A percentile compares a stretch with the other conserved stretches of the same genome.
Conservation (phyloP, 2,888 invertebrate genomes). For the Bugula neritina region DNA sequence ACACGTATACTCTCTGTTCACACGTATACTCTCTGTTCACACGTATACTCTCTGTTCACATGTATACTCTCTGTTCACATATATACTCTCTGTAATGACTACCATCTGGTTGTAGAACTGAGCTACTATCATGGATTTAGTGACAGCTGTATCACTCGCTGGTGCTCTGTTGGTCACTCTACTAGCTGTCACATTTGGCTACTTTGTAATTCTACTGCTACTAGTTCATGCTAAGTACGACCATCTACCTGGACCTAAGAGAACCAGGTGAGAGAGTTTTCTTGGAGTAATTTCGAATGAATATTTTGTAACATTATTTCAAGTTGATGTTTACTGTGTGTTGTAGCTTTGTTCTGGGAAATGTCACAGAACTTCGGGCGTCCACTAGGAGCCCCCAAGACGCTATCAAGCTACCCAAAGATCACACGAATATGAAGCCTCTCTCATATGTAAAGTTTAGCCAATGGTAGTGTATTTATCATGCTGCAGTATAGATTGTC, state of each 20-base stretch:
- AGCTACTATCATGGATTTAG: not conserved
- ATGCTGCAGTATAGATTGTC: too few species aligned
- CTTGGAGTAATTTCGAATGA: too few species aligned
- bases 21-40: too few species aligned
- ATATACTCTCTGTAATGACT: too few species aligned
- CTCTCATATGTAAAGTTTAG: not conserved
- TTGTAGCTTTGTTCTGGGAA: not conserved
- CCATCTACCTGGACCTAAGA: slow-evolving; percentile 17
- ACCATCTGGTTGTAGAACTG: too few species aligned
- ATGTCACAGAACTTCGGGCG: not conserved
- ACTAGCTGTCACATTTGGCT: not conserved
- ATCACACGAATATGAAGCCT: not conserved
- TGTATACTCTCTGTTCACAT: too few species aligned
- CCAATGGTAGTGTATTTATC: too few species aligned
- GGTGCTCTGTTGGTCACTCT: not conserved
- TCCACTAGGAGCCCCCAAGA: not conserved
- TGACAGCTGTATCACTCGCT: not conserved
- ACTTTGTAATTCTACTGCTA: not conserved
- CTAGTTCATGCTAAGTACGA: slow-evolving; percentile 8
- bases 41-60: too few species aligned
- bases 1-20: too few species aligned
- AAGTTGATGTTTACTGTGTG: too few species aligned
- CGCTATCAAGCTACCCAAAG: not conserved
- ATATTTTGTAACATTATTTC: too few species aligned
- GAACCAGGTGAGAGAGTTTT: slow-evolving; percentile 26